Evolutionary conservation across 1,140 invertebrate genomes (phyloP), one percentile per base, ranked within the genome.

Genomic region (Hestina assimilis): DNA sequence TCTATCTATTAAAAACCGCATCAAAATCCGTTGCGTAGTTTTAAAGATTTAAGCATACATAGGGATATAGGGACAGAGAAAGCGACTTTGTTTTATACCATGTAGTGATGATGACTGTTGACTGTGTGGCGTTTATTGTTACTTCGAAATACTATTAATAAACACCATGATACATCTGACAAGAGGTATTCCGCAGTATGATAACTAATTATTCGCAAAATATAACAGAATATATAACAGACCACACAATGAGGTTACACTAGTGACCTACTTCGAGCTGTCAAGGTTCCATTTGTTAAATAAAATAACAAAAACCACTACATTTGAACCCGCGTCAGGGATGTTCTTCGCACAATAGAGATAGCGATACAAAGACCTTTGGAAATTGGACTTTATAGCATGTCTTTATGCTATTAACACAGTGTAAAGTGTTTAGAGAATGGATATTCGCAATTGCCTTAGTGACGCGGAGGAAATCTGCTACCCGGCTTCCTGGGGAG

Each of bases 291-390:
- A 29, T 28, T 46, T 47, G 43, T 46, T 11, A 7, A 42, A 28
- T 31, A 40, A 28, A n/a, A n/a, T n/a, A n/a, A 14, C 3, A 26
- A 51, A 38, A 47, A 46, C 48, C 48, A 59, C n/a, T 4, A 9
- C 20, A 23, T 41, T 45, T 42, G 43, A 46, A 59, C 50, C 50
- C 48, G 52, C 24, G 57, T 59, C 31, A 48, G 23, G 38, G 26
- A 24, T 19, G 20, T 45, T 15, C 20, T 42, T 20, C 33, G 14
- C 5, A 28, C 24, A 24, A 23, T 9, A 2, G 9, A 24, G 11
- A 33, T 15, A 54, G 31, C 14, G 12, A 14, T 2, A 2, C 6
- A 54, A 19, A 54, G 51, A 6, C 28, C 51, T 31, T 21, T 45
- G 21, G 19, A 45, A 43, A 33, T 26, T 54, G 40, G 24, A 24